Conservation (phyloP, 2,888 invertebrate genomes). For the Drosophila maculinotata region DNA sequence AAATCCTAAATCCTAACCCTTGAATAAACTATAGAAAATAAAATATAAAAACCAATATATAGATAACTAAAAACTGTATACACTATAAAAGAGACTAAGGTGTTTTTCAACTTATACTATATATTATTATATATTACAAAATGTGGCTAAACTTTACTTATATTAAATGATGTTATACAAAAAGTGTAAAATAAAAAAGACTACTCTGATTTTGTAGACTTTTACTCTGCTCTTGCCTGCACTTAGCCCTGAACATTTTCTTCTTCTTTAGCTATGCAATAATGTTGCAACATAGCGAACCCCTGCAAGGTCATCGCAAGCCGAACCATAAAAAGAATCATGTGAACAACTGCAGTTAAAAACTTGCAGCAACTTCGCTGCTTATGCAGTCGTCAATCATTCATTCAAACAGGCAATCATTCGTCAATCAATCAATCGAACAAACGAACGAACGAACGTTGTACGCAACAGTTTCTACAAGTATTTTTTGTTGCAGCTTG, state of each 20-base stretch:
- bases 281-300: constrained; percentile 4
- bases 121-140: no score
- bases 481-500: constrained; percentile 36
- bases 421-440: constrained; percentile 38
- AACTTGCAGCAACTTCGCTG: constrained; percentile 19
- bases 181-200: no score
- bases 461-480: constrained; percentile 28
- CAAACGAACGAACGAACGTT: constrained; percentile 24
- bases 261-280: constrained; percentile 10
- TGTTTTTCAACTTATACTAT: no score
- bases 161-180: no score
- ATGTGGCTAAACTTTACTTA: no score
- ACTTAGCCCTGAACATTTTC: background rate
- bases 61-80: no score
- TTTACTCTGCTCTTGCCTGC: no score
- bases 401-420: constrained; percentile 16
- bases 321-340: constrained; percentile 25
- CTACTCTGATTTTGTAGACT: no score
- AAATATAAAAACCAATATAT: no score
- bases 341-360: constrained; percentile 20
- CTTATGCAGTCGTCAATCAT: constrained; percentile 33
- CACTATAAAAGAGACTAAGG: no score
- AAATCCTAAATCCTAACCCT: no score
- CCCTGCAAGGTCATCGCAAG: constrained; percentile 36
- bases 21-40: no score